A percentile compares a stretch with the other conserved stretches of the same genome.
phyloP scores from a whole-genome alignment of 2,113 vertebrate genomes.

The Pogona vitticeps region DNA sequence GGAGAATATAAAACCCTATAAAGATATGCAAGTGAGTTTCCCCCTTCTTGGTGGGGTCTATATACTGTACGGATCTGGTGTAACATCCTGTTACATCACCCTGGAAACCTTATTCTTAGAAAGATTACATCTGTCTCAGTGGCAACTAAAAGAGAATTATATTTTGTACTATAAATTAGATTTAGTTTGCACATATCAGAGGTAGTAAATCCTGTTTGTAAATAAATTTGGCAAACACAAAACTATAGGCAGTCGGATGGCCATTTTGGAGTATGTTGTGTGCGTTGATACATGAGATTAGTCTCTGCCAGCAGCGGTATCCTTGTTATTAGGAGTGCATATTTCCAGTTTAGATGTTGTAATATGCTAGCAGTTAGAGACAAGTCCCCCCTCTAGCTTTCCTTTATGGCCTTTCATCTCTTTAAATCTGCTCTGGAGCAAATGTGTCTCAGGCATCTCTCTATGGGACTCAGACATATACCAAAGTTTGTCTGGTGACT shows the following conservation, averaged over 20 bases:
- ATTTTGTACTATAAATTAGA: background rate
- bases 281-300: background rate
- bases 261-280: background rate
- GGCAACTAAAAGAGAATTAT: background rate
- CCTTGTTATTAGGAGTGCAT: background rate
- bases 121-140: background rate
- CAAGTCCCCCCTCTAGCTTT: background rate
- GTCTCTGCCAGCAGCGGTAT: background rate
- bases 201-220: background rate
- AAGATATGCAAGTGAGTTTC: background rate
- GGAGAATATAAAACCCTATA: background rate
- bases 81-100: background rate
- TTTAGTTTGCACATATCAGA: background rate
- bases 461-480: conserved; percentile 6
- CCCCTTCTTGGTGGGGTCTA: background rate
- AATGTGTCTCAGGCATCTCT: background rate
- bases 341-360: background rate
- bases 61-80: background rate
- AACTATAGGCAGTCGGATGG: background rate
- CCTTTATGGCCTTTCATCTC: background rate
- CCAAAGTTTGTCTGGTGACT: conserved; percentile 15
- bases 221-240: background rate
- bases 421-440: background rate
- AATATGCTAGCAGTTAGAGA: background rate
- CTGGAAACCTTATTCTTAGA: background rate